phyloP scores from a whole-genome alignment of 1,140 invertebrate species.

The Dolichoris vasculosae region DNA sequence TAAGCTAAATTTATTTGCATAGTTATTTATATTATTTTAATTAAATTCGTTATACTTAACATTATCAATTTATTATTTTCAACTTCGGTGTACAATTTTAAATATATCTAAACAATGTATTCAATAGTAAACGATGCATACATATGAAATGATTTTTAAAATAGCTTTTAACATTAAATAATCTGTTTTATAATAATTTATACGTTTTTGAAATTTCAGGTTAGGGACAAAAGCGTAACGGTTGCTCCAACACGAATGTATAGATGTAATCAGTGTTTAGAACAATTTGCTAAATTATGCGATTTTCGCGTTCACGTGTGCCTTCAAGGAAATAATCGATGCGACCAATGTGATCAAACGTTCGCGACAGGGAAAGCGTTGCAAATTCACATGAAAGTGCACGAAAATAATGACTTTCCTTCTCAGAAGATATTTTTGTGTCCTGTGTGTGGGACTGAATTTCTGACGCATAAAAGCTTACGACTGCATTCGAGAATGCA shows the following conservation, averaged over 20 bases:
- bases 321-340: conserved; percentile 66
- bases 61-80: neutral
- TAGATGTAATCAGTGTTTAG: conserved; percentile 68
- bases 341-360: conserved; percentile 67
- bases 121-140: neutral
- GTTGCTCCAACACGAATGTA: conserved; percentile 61
- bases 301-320: conserved; percentile 70
- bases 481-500: conserved; percentile 83
- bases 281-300: conserved; percentile 66
- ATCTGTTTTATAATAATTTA: neutral
- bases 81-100: neutral
- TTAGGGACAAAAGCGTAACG: conserved; percentile 63
- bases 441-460: conserved; percentile 79
- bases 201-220: conserved; percentile 52
- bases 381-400: conserved; percentile 66
- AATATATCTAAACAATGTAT: neutral
- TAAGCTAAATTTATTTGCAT: too few species aligned
- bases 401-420: conserved; percentile 59
- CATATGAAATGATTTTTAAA: too few species aligned
- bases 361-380: conserved; percentile 70
- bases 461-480: conserved; percentile 80
- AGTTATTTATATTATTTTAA: too few species aligned
- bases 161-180: neutral
- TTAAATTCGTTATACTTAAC: too few species aligned
- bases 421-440: conserved; percentile 72